Evolutionary conservation across 1,140 invertebrate genomes (phyloP).

Genomic region (Brachionus manjavacas): DNA sequence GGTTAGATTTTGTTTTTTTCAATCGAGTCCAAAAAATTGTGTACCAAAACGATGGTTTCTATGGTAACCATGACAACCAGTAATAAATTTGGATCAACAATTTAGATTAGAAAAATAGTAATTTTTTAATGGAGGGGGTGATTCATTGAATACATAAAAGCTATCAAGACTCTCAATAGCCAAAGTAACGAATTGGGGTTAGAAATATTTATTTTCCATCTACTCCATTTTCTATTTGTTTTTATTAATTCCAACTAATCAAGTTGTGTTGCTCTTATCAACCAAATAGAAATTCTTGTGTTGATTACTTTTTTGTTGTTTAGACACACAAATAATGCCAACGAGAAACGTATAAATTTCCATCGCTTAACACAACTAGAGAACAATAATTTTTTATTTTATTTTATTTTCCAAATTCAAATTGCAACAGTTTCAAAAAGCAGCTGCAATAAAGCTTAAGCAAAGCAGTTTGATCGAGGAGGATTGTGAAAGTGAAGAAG

Average conservation of each 20-base stretch:
- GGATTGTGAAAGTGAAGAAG: neutral
- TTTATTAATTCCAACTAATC: constrained; percentile 20
- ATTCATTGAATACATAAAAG: neutral
- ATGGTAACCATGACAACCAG: constrained; percentile 11
- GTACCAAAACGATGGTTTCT: neutral
- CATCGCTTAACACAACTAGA: neutral
- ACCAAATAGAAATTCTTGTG: constrained; percentile 35
- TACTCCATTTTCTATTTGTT: neutral
- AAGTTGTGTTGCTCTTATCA: constrained; percentile 23
- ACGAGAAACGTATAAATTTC: neutral
- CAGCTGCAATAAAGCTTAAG: neutral
- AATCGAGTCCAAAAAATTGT: neutral
- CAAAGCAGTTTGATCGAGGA: neutral
- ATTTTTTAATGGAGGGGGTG: neutral
- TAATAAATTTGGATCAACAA: neutral
- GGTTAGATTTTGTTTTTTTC: neutral
- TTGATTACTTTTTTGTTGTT: neutral
- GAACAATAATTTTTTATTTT: neutral
- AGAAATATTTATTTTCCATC: constrained; percentile 10
- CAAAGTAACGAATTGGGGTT: constrained; percentile 6
- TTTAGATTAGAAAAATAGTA: neutral
- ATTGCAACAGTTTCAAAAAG: neutral
- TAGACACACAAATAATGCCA: neutral
- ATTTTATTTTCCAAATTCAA: neutral
- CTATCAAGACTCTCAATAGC: constrained; percentile 12